These are phyloP conservation scores for Caretta caretta DNA, from an alignment of 2,113 vertebrate genomes.

Conservation along the genomic window DNA sequence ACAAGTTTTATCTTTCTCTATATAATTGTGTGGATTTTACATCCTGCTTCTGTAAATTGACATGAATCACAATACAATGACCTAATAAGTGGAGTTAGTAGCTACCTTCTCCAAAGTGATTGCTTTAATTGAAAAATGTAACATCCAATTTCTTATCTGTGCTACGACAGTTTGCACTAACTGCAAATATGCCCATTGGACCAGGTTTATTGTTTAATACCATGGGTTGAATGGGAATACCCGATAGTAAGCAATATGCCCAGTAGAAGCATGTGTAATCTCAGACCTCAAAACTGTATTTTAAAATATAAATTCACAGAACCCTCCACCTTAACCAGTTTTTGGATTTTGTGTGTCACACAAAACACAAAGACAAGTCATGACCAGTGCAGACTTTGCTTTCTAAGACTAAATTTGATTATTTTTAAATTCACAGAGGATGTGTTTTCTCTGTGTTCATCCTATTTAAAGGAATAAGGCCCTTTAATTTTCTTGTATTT, in stretches of 20 bases:
- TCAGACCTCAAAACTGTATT: neutral
- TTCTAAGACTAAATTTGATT: neutral
- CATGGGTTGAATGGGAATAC: neutral
- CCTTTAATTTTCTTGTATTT: neutral
- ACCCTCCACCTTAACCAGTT: neutral
- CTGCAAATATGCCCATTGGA: rapidly evolving
- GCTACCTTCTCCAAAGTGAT: neutral
- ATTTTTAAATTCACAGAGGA: neutral
- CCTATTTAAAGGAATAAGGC: neutral
- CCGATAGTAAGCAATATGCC: neutral
- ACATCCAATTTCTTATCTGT: neutral
- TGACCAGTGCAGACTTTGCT: neutral
- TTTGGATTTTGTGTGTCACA: neutral
- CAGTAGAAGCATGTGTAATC: neutral
- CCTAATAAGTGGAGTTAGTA: neutral
- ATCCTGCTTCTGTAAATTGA: neutral
- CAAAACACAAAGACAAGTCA: neutral
- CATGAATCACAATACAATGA: neutral
- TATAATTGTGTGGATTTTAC: neutral
- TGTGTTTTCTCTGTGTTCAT: rapidly evolving
- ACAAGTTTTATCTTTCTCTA: neutral
- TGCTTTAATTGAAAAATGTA: neutral
- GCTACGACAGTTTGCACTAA: rapidly evolving
- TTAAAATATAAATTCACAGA: neutral
- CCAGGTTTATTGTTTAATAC: neutral